These are phyloP conservation scores for Heterotis niloticus DNA, from an alignment of 2,113 vertebrate species.

Conservation along the genomic window DNA sequence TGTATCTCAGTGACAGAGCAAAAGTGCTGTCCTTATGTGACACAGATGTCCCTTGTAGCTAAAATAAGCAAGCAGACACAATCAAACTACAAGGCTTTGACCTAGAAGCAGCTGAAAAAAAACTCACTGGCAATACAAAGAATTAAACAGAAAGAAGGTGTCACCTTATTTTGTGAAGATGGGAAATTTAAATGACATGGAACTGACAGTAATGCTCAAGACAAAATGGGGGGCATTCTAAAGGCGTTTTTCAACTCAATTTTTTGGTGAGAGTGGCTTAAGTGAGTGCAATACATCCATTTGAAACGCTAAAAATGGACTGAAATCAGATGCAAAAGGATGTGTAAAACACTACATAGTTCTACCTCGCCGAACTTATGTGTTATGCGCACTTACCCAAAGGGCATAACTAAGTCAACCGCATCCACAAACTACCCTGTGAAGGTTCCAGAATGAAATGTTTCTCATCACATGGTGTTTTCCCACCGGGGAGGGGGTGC, in stretches of 20 bases:
- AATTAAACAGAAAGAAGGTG: neutral
- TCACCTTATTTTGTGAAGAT: neutral
- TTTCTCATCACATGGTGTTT: no score
- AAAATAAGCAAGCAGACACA: slow-evolving; percentile 5
- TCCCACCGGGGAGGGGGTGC: neutral
- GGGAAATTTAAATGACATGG: no score
- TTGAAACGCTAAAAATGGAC: no score
- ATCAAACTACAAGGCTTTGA: slow-evolving; percentile 7
- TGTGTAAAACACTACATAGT: neutral
- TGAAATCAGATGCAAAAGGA: neutral
- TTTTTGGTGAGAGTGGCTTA: no score
- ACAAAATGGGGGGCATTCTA: no score
- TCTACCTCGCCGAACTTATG: neutral
- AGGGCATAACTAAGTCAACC: neutral
- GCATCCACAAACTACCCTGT: slow-evolving; percentile 6
- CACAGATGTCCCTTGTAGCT: slow-evolving; percentile 8
- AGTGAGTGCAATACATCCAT: no score
- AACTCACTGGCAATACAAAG: neutral
- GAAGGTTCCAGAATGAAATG: neutral
- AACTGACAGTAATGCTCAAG: no score
- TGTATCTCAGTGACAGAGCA: slow-evolving; percentile 13
- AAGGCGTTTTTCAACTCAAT: neutral
- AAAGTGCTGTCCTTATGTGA: neutral
- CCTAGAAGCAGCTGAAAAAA: neutral
- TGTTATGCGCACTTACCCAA: neutral